Percentiles rank a stretch among this genome's conserved stretches.
Conservation (phyloP, 2,888 invertebrate species). For the Tridacna gigas region DNA sequence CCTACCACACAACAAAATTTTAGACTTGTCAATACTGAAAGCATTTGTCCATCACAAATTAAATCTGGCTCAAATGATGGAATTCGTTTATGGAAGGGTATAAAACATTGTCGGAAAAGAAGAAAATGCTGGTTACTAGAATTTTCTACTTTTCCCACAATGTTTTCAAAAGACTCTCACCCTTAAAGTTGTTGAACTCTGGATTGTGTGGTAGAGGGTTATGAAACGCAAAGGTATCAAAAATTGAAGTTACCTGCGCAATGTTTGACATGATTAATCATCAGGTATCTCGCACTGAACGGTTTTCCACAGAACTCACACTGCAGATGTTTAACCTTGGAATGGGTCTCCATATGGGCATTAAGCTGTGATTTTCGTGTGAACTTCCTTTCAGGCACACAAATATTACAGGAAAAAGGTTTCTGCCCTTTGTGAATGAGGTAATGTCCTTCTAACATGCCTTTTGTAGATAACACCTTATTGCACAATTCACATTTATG, state of each 20-base stretch:
- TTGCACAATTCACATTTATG: conserved; percentile 45
- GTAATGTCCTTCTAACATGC: conserved; percentile 44
- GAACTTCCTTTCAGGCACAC: conserved; percentile 41
- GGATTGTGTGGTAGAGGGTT: no score
- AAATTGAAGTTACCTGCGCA: conserved; percentile 36
- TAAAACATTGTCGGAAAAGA: no score
- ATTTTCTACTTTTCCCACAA: not conserved
- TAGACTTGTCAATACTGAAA: no score
- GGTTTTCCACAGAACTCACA: conserved; percentile 54
- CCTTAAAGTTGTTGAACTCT: no score
- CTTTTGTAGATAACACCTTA: conserved; percentile 43
- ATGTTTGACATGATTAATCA: conserved; percentile 51
- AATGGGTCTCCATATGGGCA: conserved; percentile 52
- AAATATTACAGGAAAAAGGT: conserved; percentile 45
- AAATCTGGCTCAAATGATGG: no score
- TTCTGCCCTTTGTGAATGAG: conserved; percentile 50
- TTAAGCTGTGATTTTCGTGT: conserved; percentile 46
- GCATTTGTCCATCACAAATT: no score
- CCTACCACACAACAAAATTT: no score
- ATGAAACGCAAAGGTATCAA: not conserved
- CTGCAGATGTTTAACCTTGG: conserved; percentile 31
- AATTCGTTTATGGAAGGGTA: no score
- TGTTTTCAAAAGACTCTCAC: not conserved
- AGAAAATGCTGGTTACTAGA: not conserved
- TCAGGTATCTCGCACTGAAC: conserved; percentile 49